Base-by-base conservation (phyloP, 1,140 invertebrate species). In the Hylaeus anthracinus region DNA sequence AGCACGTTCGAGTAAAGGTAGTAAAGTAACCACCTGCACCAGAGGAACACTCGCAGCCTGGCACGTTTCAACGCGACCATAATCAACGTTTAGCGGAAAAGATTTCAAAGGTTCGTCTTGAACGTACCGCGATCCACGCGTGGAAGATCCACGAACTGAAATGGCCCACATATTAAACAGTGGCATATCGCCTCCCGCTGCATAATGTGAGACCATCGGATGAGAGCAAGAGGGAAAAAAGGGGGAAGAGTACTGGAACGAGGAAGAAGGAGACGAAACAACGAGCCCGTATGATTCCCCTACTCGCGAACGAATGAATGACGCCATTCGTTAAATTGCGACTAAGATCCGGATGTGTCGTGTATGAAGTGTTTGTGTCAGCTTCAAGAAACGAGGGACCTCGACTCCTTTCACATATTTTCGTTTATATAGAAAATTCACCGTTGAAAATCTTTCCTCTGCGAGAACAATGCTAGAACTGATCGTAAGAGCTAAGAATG, bases 111-210 rank as follows among this genome's bases (percentile, higher is more conserved):
- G 63, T 71, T 83, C 64, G 66, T n/a, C 65, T 66, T 51, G 39
- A 72, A 41, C 8, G 53, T 71, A 37, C 69, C 64, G 73, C 60
- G 81, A 79, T 73, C 83, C 82, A 78, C 77, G 53, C 82, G 83
- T 83, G 80, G 72, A 80, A 72, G 78, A 84, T 53, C 58, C 78
- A 79, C 79, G 84, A 61, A 90, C 89, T 89, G 88, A 88, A 85
- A 80, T 89, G 90, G 84, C 83, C 90, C 84, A 88, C 86, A 90
- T 90, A 88, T 90, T 81, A 70, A 70, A 83, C 84, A 69, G 39
- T 85, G 73, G 75, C 71, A 71, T 82, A 88, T 80, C 78, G 73
- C 73, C 81, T 77, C 67, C 65, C 63, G 72, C 83, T 79, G 79
- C 83, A 86, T 86, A 86, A 86, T 79, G 83, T 82, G 83, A 70